Evolutionary conservation across 2,797 vertebrate species (phyloP).

Genomic region (Pipistrellus pygmaeus): DNA sequence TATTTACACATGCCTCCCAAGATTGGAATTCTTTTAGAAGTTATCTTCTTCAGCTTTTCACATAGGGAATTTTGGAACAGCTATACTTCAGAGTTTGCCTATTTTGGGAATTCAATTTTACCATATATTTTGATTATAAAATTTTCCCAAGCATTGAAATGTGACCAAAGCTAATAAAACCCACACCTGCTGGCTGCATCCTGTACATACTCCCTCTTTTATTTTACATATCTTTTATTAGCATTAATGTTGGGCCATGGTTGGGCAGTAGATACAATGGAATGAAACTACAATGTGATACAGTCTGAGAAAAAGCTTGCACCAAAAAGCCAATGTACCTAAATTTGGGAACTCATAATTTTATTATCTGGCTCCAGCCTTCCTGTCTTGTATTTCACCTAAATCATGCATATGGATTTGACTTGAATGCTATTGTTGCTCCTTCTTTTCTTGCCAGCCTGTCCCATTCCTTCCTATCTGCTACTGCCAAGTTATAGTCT

Average conservation of each 20-base stretch:
- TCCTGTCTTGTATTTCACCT: neutral
- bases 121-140: neutral
- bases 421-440: neutral
- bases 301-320: neutral
- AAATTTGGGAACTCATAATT: neutral
- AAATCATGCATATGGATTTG: neutral
- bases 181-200: neutral
- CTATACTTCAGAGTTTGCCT: constrained; percentile 27
- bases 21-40: constrained; percentile 11
- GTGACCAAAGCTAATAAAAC: constrained; percentile 52
- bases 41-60: constrained; percentile 14
- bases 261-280: neutral
- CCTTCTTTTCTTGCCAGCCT: neutral
- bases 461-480: neutral
- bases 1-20: neutral
- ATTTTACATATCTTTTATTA: constrained; percentile 22
- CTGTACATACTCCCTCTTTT: neutral
- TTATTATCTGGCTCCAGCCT: neutral
- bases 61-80: neutral
- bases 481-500: neutral
- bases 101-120: constrained; percentile 51
- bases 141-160: constrained; percentile 38
- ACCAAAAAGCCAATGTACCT: neutral
- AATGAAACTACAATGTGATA: neutral
- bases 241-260: constrained; percentile 46